Evolutionary conservation across 2,888 invertebrate species (phyloP).

Genomic region (Mythimna impura): DNA sequence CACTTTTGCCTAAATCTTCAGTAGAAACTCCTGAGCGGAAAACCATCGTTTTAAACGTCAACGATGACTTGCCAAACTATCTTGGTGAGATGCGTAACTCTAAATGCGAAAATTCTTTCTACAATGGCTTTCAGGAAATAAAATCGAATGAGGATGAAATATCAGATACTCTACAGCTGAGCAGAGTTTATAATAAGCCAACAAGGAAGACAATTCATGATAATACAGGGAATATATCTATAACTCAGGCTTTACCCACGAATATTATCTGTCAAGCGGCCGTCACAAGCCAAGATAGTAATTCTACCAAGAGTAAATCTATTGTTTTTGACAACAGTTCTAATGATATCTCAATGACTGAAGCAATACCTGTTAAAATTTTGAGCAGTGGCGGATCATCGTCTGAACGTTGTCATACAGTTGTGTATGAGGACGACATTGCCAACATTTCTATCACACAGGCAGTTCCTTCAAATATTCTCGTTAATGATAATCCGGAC

Average conservation of each 20-base stretch:
- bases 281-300: constrained; percentile 7
- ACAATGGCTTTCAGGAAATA: constrained; percentile 21
- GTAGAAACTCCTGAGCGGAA: constrained; percentile 71
- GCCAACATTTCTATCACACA: constrained; percentile 58
- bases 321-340: constrained; percentile 65
- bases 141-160: constrained; percentile 38
- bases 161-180: constrained; percentile 35
- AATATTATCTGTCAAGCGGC: constrained; percentile 53
- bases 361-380: constrained; percentile 40
- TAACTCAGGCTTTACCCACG: constrained; percentile 67
- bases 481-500: constrained; percentile 14
- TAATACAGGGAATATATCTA: constrained; percentile 66
- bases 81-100: constrained; percentile 59
- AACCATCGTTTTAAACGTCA: constrained; percentile 77
- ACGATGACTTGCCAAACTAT: constrained; percentile 83
- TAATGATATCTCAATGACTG: constrained; percentile 63
- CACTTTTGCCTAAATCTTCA: constrained; percentile 55
- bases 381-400: not conserved
- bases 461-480: constrained; percentile 53
- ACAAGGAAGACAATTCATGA: constrained; percentile 61
- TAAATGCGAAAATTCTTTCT: constrained; percentile 47
- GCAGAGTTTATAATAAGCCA: constrained; percentile 33
- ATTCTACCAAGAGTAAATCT: constrained; percentile 62
- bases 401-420: constrained; percentile 23
- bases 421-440: constrained; percentile 34